Evolutionary conservation across 2,888 invertebrate species (phyloP), one percentile per base, ranked within the genome.

Genomic region (Pimpla rufipes): DNA sequence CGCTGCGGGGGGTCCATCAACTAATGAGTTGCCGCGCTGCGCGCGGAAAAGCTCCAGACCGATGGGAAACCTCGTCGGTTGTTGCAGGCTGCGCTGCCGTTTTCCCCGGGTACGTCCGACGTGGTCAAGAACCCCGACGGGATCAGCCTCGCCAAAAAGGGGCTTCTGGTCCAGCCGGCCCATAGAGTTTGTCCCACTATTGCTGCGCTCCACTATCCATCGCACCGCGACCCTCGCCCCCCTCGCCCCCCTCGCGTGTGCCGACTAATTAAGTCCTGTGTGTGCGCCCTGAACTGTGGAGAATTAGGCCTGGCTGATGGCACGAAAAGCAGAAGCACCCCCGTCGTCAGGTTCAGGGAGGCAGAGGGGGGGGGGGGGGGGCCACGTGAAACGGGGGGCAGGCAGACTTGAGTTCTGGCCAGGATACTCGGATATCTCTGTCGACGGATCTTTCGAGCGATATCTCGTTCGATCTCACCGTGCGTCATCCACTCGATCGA

Each of bases 11-110:
- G 79, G 78, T 88, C 87, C 89, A 90, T 91, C 90, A 89, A 87
- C 87, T 90, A 90, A 91, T 91, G 90, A 90, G 88, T 88, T 87
- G 82, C 85, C 21, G 57, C 50, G 37, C 40, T n/a, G 45, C 47
- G 52, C 47, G 67, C 55, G 75, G 84, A 66, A 52, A 75, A 74
- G 75, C 62, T 47, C 47, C 18, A 35, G 21, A 57, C 71, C 42
- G 62, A 50, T 55, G 59, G 70, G 47, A 68, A 68, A 55, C 73
- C 62, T 77, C 50, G 62, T 62, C 62, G 18, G 35, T 62, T 37
- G 37, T 62, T 59, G 59, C 59, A 62, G 37, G 16, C 62, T 40
- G 37, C 5, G n/a, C n/a, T n/a, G n/a, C n/a, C n/a, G n/a, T n/a
- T 16, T 16, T 62, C 40, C 29, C 45, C 35, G 10, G 42, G 42